Evolutionary conservation across 2,797 vertebrate genomes (phyloP), one percentile per base, ranked within the genome.

Genomic region (Poliocrania exsul): DNA sequence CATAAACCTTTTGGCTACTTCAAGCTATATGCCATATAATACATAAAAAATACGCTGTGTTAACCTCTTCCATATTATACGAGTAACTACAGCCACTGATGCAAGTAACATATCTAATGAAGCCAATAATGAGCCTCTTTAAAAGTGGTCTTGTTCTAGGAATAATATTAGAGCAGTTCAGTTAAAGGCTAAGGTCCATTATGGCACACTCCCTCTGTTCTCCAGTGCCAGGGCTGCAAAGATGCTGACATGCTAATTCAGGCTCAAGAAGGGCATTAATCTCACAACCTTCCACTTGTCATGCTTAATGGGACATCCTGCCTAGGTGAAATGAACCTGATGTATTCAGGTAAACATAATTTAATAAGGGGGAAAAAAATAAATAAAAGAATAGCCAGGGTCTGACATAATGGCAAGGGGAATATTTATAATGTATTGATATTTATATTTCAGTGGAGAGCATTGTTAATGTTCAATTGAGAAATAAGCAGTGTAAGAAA

Each of bases 1-100:
- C 98, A 98, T 99, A 99, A 99, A 98, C 98, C 98, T 98, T 98
- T 98, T 98, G 98, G 98, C 98, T 98, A 98, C 97, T 98, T 98
- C 97, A 97, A 97, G 97, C 98, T 98, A 97, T 97, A 98, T 98
- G 98, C 97, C 97, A 98, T 97, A 98, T 98, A 98, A 98, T 97
- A 97, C 98, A 97, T 98, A 98, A 98, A 98, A 98, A 98, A 98
- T 98, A 98, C 29, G 97, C 98, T 97, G 96, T 96, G 97, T 98
- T 98, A 98, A 98, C 98, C 98, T 98, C 97, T 97, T 95, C 97
- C 96, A 97, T 98, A 98, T 98, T 98, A 98, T 97, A 97, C 87
- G 81, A 96, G 96, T 98, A 98, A 98, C 98, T 98, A 98, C 97
- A 98, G 97, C 97, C 98, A 98, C 97, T 98, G 98, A 98, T 98